Conservation (phyloP, 2,113 vertebrate species). For the Nannobrachium achirus region DNA sequence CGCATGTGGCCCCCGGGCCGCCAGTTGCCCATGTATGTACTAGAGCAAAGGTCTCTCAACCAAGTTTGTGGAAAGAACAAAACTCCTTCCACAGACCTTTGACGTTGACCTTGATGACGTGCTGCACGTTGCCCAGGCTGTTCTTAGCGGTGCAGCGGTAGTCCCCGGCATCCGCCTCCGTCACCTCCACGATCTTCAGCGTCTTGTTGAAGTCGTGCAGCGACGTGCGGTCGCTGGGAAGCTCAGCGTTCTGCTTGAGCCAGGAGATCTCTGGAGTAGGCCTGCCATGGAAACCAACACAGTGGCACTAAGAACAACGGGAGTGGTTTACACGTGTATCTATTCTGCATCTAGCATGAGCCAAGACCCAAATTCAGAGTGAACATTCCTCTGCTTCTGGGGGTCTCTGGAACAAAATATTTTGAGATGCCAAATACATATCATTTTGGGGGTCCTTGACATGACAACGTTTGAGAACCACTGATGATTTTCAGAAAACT, state of each 20-base stretch:
- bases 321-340: too few relatives aligned
- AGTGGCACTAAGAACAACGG: neutral
- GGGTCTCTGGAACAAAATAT: too few relatives aligned
- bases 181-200: slow-evolving; percentile 87
- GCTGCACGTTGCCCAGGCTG: slow-evolving; percentile 80
- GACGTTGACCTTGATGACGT: slow-evolving; percentile 89
- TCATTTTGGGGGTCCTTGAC: too few relatives aligned
- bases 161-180: slow-evolving; percentile 88
- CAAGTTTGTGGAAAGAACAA: neutral
- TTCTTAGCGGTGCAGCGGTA: slow-evolving; percentile 92
- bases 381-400: too few relatives aligned
- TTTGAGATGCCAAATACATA: too few relatives aligned
- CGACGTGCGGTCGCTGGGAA: slow-evolving; percentile 82
- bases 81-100: slow-evolving; percentile 83
- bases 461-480: too few relatives aligned
- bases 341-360: too few relatives aligned
- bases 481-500: too few relatives aligned
- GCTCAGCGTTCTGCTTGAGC: slow-evolving; percentile 88
- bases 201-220: slow-evolving; percentile 90
- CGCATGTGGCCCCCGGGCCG: too few relatives aligned
- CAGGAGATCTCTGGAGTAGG: slow-evolving; percentile 92
- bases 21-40: too few relatives aligned
- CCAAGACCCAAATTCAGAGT: too few relatives aligned
- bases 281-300: slow-evolving; percentile 63
- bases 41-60: too few relatives aligned